A percentile compares a stretch with the other conserved stretches of the same genome.
phyloP scores from a whole-genome alignment of 2,113 vertebrate species.

The Grammomys surdaster region DNA sequence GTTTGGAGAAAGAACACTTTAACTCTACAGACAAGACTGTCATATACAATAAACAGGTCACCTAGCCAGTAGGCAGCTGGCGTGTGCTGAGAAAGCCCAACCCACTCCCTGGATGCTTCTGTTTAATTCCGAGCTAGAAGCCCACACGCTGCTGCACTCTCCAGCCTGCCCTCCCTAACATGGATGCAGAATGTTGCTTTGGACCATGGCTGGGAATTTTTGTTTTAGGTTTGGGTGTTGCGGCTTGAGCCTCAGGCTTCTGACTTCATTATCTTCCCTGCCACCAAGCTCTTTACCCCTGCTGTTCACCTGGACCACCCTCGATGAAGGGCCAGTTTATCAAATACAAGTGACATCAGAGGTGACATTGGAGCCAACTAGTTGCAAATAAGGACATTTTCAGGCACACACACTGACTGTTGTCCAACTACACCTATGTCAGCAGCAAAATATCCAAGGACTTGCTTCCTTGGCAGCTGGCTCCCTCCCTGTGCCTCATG shows the following conservation, averaged over 20 bases:
- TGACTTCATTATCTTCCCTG: not conserved
- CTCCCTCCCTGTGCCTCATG: not conserved
- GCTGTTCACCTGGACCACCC: not conserved
- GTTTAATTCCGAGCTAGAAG: constrained; percentile 85
- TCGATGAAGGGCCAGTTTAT: not conserved
- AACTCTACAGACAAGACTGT: not conserved
- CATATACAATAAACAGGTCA: not conserved
- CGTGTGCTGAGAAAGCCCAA: constrained; percentile 80
- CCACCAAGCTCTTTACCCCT: not conserved
- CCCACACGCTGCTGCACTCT: constrained; percentile 53
- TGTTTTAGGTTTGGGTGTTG: not conserved
- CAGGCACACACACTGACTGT: not conserved
- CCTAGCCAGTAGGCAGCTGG: constrained; percentile 57
- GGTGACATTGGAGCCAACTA: not conserved
- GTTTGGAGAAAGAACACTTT: constrained; percentile 44
- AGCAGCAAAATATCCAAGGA: not conserved
- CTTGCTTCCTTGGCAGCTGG: not conserved
- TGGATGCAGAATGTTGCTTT: not conserved
- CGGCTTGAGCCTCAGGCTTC: not conserved
- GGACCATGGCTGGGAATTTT: not conserved
- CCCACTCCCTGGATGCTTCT: constrained; percentile 77
- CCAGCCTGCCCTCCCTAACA: not conserved
- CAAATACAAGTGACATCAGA: not conserved
- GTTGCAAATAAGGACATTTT: not conserved
- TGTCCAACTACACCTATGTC: constrained; percentile 3